phyloP scores from a whole-genome alignment of 2,888 invertebrate species.

The Agrenia bidenticulata region DNA sequence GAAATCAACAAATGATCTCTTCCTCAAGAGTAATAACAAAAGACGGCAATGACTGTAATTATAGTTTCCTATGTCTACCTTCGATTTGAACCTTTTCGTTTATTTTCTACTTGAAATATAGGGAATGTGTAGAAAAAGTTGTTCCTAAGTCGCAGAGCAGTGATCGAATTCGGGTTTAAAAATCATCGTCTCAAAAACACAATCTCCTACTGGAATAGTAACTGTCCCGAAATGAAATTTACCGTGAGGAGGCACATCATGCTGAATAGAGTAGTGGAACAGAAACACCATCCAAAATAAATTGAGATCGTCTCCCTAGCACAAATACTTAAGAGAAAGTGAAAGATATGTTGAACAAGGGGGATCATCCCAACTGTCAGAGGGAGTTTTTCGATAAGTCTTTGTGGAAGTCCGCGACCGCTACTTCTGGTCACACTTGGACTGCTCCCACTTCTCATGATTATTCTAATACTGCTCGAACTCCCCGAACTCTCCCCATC shows the following conservation, averaged over 20 bases:
- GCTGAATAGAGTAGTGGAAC: not conserved
- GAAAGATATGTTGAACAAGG: slow-evolving; percentile 7
- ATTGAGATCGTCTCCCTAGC: not conserved
- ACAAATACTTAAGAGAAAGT: not conserved
- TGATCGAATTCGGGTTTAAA: too few relatives aligned
- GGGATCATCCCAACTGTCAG: not conserved
- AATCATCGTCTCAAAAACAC: too few relatives aligned
- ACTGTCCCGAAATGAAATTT: too few relatives aligned
- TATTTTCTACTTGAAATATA: too few relatives aligned
- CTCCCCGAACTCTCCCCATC: slow-evolving; percentile 26
- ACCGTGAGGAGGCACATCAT: not conserved
- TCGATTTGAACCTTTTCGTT: too few relatives aligned
- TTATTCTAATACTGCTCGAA: slow-evolving; percentile 27
- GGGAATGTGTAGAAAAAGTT: too few relatives aligned
- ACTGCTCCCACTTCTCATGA: slow-evolving; percentile 4
- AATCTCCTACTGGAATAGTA: too few relatives aligned
- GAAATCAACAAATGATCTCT: too few relatives aligned
- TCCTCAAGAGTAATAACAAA: too few relatives aligned
- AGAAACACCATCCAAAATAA: not conserved
- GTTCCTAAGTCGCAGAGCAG: too few relatives aligned
- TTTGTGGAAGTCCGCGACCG: not conserved
- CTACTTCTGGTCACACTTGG: not conserved
- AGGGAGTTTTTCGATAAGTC: not conserved
- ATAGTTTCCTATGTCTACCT: too few relatives aligned
- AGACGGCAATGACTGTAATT: too few relatives aligned